Evolutionary conservation across 1,140 invertebrate species (phyloP).

Genomic region (Heterodera carotae): DNA sequence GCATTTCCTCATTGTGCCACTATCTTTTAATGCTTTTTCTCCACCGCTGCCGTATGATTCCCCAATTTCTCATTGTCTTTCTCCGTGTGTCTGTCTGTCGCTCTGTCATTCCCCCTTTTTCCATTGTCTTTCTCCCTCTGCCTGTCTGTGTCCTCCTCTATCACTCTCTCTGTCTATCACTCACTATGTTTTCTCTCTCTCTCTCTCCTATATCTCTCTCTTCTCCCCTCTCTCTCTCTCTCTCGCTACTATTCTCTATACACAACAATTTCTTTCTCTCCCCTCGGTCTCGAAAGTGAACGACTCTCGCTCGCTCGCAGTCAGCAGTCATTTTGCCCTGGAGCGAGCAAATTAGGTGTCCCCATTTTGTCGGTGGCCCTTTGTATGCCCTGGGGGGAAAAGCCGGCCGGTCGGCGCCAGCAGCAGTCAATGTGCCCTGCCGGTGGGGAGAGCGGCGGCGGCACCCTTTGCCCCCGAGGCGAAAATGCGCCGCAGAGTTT

Average conservation of each 20-base stretch:
- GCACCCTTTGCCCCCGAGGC: neutral
- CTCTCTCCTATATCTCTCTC: too few relatives aligned
- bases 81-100: neutral
- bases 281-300: too few relatives aligned
- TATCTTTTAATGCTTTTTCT: too few relatives aligned
- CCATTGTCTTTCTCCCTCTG: constrained; percentile 1
- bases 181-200: neutral
- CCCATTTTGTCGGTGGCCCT: neutral
- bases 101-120: neutral
- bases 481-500: neutral
- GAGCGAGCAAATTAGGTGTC: neutral
- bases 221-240: too few relatives aligned
- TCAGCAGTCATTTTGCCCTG: neutral
- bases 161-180: neutral
- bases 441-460: neutral
- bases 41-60: too few relatives aligned
- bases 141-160: neutral
- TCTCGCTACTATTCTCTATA: too few relatives aligned
- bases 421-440: neutral
- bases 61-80: neutral
- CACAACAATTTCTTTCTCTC: too few relatives aligned
- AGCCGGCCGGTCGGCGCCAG: too few relatives aligned
- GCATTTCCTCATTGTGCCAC: too few relatives aligned
- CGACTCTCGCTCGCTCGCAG: neutral
- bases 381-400: neutral